phyloP scores from a whole-genome alignment of 2,113 vertebrate species.

The Mormoops blainvillei region DNA sequence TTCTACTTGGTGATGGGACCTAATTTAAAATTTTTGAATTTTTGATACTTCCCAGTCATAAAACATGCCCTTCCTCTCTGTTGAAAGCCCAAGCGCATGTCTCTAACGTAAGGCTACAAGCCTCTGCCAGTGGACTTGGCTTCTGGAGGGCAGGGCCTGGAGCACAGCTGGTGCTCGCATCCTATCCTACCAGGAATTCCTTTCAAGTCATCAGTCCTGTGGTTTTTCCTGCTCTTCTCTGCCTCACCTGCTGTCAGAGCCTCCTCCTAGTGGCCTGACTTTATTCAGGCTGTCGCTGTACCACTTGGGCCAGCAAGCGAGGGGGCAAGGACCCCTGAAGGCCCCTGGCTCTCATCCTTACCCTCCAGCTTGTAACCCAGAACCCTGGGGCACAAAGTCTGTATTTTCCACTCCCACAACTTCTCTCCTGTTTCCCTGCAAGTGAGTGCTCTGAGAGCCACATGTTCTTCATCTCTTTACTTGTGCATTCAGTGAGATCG shows the following conservation, averaged over 20 bases:
- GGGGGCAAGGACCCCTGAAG: too few species aligned
- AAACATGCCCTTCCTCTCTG: background rate
- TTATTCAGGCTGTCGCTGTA: background rate
- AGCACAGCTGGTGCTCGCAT: background rate
- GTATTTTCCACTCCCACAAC: background rate
- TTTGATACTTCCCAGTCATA: background rate
- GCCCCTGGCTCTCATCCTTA: background rate
- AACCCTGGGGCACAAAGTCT: background rate
- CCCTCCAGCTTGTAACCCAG: background rate
- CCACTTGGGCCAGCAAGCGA: rapidly evolving
- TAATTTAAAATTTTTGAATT: background rate
- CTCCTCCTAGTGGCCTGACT: background rate
- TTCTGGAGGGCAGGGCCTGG: too few species aligned
- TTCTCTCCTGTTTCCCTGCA: background rate
- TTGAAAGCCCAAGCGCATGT: background rate
- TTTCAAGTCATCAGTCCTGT: background rate
- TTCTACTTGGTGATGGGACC: background rate
- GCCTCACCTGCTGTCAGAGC: background rate
- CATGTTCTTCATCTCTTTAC: background rate
- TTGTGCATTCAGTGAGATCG: too few species aligned
- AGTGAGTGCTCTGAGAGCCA: background rate
- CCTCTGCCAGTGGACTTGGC: background rate
- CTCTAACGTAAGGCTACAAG: background rate
- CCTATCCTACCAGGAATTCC: background rate
- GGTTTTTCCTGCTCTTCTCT: background rate